phyloP scores from a whole-genome alignment of 2,113 vertebrate genomes.

The Struthidea cinerea region DNA sequence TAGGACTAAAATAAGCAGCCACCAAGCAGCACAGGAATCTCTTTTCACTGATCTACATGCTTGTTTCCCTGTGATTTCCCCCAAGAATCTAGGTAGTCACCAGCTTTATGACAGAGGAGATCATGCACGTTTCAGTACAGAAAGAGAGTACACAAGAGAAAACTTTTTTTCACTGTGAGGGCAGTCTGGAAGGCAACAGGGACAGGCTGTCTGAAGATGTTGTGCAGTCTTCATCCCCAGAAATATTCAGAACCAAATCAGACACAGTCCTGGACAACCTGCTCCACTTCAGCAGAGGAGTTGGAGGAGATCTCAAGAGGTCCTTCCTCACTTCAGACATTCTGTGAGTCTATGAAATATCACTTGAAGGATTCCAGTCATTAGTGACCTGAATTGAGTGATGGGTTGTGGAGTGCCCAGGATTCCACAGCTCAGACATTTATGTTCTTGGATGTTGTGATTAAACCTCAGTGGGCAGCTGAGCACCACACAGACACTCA shows the following conservation, averaged over 20 bases:
- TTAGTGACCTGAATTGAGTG: neutral
- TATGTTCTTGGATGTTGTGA: neutral
- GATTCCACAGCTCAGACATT: neutral
- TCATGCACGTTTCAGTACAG: neutral
- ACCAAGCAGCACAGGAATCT: neutral
- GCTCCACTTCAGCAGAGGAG: neutral
- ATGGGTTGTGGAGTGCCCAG: neutral
- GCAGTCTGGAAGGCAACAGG: neutral
- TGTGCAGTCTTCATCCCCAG: neutral
- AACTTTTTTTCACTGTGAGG: neutral
- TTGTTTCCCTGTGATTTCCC: neutral
- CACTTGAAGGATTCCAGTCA: neutral
- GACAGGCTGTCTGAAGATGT: neutral
- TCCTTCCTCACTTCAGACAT: neutral
- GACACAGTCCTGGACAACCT: neutral
- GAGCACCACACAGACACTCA: neutral
- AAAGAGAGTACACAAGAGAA: neutral
- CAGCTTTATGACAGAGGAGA: neutral
- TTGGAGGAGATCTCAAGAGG: neutral
- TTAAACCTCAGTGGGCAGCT: neutral
- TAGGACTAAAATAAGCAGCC: neutral
- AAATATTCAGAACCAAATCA: neutral
- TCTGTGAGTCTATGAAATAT: neutral
- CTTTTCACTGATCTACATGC: neutral
- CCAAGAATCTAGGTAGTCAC: neutral